Evolutionary conservation across 2,797 vertebrate genomes (phyloP), one percentile per base, ranked within the genome.

Genomic region (Mallotus villosus): DNA sequence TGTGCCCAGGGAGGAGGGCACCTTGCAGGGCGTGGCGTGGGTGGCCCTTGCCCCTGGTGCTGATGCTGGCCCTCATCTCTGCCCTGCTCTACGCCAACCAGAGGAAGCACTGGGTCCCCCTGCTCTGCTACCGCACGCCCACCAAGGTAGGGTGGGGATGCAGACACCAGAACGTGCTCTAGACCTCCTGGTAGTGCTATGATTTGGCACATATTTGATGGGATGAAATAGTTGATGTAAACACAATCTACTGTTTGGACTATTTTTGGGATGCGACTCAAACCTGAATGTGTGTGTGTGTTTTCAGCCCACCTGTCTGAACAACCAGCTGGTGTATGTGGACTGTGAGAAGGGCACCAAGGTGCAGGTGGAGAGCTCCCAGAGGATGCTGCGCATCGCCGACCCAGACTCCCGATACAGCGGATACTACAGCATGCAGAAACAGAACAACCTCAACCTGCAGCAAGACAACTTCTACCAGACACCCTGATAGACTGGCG

Each of bases 401-500:
- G 95, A 96, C 76, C 95, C 95, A 2, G 95, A 96, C 76, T 94
- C 95, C 6, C 92, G 95, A 88, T 94, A 94, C 91, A 96, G 95
- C 74, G 95, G 95, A 83, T 95, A 95, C 91, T 96, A 96, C 92
- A 96, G 95, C 92, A 96, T 96, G 95, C 94, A 94, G 83, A 96
- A 95, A 91, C 94, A 95, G 87, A 95, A 91, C 89, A 94, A 93
- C 81, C 46, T 73, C 7, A 55, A 68, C 66, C 92, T 96, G 83
- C 94, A 95, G 83, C 94, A 94, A 83, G 95, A 96, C 90, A 95
- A 95, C 82, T 96, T 96, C 92, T 96, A 96, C 89, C 79, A 84
- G 85, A 79, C 85, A 5, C 51, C 51, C 88, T 74, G 81, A 70
- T 62, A 69, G 51, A 75, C 88, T 74, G 81, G 69, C 62, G 65